Conservation (phyloP, 2,888 invertebrate species). For the Abrostola triplasia region DNA sequence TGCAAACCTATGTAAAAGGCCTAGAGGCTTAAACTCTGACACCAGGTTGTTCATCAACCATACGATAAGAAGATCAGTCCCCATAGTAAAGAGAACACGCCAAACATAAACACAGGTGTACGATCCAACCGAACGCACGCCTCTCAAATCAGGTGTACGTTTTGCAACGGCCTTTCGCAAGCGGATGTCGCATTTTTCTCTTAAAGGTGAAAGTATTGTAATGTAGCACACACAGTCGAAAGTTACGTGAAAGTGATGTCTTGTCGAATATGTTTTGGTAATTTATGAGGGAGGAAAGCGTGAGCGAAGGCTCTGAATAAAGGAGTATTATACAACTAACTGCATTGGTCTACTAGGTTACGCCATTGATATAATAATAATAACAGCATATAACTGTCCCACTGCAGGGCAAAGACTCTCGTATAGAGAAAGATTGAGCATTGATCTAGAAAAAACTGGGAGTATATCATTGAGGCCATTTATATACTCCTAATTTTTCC, state of each 20-base stretch:
- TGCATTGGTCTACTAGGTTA: neutral
- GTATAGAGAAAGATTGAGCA: no score
- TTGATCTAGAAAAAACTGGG: no score
- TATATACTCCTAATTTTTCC: no score
- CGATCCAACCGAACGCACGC: conserved; percentile 28
- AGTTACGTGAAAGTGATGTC: conserved; percentile 74
- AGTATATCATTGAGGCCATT: no score
- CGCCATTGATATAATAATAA: no score
- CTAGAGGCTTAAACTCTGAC: no score
- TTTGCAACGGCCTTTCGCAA: conserved; percentile 66
- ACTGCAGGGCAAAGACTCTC: no score
- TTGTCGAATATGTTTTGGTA: conserved; percentile 57
- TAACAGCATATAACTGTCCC: no score
- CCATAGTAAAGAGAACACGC: neutral
- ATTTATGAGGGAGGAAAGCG: conserved; percentile 57
- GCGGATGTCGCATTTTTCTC: conserved; percentile 76
- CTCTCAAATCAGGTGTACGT: conserved; percentile 58
- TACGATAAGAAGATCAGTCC: no score
- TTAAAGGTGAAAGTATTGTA: conserved; percentile 72
- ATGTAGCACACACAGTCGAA: conserved; percentile 68
- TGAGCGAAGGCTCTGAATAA: conserved; percentile 19
- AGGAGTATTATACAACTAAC: neutral
- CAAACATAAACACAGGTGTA: conserved; percentile 16
- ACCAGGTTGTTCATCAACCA: no score
- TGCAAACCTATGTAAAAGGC: no score